phyloP scores from a whole-genome alignment of 1,140 invertebrate genomes.

The Drosophila ohnishii region DNA sequence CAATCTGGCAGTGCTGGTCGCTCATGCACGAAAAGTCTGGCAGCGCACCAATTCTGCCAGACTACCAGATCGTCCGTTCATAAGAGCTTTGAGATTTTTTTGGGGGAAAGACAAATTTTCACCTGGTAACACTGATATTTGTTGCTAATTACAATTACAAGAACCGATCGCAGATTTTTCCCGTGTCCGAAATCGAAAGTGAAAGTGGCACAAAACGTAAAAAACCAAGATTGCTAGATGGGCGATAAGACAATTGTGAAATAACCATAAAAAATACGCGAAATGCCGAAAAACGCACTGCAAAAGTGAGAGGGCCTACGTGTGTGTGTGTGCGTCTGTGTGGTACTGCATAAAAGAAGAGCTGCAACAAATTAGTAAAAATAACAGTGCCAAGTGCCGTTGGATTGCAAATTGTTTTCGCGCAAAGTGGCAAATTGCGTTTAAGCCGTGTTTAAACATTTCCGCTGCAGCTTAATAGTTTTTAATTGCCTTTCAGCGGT shows the following conservation, averaged over 20 bases:
- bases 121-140: constrained; percentile 1
- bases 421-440: constrained; percentile 41
- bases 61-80: no score
- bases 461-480: constrained; percentile 61
- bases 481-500: constrained; percentile 48
- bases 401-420: constrained; percentile 28
- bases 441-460: constrained; percentile 63
- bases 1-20: no score
- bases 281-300: constrained; percentile 21
- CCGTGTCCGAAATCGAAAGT: constrained; percentile 32
- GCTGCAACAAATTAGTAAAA: constrained; percentile 43
- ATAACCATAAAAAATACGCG: constrained; percentile 7
- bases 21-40: no score
- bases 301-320: constrained; percentile 19
- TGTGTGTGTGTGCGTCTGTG: constrained; percentile 5
- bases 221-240: constrained; percentile 6
- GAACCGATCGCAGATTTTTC: constrained; percentile 54
- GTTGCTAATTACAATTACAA: constrained; percentile 50
- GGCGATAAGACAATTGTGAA: constrained; percentile 2
- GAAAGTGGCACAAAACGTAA: constrained; percentile 46
- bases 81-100: no score
- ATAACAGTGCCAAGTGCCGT: constrained; percentile 50
- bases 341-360: constrained; percentile 21
- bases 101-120: no score
- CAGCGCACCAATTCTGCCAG: no score